These are phyloP conservation scores for Lacerta agilis DNA, from an alignment of 2,797 vertebrate genomes.

Conservation along the genomic window DNA sequence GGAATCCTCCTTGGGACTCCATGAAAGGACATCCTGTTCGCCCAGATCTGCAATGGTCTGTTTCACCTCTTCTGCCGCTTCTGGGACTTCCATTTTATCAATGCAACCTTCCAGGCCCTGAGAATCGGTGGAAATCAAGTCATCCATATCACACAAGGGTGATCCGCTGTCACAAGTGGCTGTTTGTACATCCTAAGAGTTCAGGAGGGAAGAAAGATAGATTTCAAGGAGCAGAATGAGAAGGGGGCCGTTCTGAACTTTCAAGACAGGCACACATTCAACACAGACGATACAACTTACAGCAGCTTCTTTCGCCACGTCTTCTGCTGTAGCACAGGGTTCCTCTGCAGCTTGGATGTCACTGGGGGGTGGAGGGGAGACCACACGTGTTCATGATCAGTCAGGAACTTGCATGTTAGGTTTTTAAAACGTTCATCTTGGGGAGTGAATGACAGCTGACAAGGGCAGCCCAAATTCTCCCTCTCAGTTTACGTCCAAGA, in stretches of 20 bases:
- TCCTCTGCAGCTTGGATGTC: not conserved
- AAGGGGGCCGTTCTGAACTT: not conserved
- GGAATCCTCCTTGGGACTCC: constrained; percentile 37
- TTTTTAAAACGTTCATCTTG: not conserved
- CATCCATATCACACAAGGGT: not conserved
- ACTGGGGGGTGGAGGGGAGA: constrained; percentile 38
- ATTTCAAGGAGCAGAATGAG: not conserved
- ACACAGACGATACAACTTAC: constrained; percentile 25
- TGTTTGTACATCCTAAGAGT: not conserved
- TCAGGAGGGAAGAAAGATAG: not conserved
- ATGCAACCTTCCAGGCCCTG: constrained; percentile 23
- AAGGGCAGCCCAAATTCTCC: not conserved
- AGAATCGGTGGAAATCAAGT: constrained; percentile 16
- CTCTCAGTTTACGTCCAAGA: not conserved
- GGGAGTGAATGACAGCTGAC: not conserved
- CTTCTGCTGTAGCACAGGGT: not conserved
- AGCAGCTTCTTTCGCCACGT: not conserved
- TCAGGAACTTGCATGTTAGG: constrained; percentile 6
- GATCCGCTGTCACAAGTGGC: not conserved
- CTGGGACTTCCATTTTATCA: not conserved
- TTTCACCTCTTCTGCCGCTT: constrained; percentile 39
- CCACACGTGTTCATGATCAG: no score
- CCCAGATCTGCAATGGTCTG: constrained; percentile 13
- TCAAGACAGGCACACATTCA: not conserved
- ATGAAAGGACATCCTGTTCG: constrained; percentile 45